Conservation (phyloP, 2,888 invertebrate genomes). For the Lithophane semibrunnea region DNA sequence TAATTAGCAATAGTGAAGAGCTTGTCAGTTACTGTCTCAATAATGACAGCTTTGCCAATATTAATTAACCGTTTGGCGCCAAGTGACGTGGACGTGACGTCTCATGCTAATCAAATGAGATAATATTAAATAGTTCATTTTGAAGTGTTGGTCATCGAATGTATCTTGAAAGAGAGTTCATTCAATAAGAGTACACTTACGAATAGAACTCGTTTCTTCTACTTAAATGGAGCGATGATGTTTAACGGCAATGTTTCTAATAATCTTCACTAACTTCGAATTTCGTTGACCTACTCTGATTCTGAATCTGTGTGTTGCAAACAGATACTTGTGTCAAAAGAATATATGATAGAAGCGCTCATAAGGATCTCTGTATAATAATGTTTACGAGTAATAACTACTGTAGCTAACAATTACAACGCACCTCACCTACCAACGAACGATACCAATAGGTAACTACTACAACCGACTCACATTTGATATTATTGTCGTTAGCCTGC, state of each 20-base stretch:
- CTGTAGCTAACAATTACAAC: too few species aligned
- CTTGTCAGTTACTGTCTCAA: conserved; percentile 13
- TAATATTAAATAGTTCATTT: not conserved
- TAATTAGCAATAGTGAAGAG: conserved; percentile 12
- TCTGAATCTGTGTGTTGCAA: too few species aligned
- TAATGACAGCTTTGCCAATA: conserved; percentile 14
- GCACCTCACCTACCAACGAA: too few species aligned
- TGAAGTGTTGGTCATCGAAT: not conserved
- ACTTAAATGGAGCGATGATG: not conserved
- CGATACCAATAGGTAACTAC: not conserved
- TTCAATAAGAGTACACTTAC: not conserved
- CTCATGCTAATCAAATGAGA: not conserved
- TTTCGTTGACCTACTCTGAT: not conserved
- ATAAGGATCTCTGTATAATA: too few species aligned
- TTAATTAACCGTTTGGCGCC: conserved; percentile 21
- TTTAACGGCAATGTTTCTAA: not conserved
- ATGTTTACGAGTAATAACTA: too few species aligned
- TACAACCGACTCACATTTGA: not conserved
- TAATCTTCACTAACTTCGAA: not conserved
- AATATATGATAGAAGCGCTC: too few species aligned
- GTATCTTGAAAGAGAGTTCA: not conserved
- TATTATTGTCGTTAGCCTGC: too few species aligned
- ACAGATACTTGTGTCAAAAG: too few species aligned
- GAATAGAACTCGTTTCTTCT: not conserved
- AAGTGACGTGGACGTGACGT: conserved; percentile 1